phyloP scores from a whole-genome alignment of 2,888 invertebrate genomes.

The Tricholauxania praeusta region DNA sequence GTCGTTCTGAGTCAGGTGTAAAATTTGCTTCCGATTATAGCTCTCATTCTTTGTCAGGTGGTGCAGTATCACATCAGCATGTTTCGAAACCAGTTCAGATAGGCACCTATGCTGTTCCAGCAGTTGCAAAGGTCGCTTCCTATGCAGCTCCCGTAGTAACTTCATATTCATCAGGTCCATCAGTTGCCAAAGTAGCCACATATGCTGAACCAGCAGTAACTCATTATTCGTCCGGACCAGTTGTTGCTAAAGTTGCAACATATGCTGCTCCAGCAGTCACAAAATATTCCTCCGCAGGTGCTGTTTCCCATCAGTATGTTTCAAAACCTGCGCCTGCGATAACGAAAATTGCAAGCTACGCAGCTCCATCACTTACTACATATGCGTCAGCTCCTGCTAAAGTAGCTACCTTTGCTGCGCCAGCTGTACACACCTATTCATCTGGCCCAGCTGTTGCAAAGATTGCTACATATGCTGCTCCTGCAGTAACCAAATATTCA shows the following conservation, averaged over 20 bases:
- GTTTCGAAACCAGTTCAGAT: constrained; percentile 54
- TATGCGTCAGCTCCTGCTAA: constrained; percentile 44
- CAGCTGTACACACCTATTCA: constrained; percentile 37
- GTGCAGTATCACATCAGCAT: constrained; percentile 37
- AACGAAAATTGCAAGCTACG: constrained; percentile 44
- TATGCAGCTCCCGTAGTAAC: constrained; percentile 53
- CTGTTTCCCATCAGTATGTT: constrained; percentile 55
- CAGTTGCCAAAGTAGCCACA: constrained; percentile 42
- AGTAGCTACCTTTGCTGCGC: constrained; percentile 49
- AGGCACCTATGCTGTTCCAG: constrained; percentile 51
- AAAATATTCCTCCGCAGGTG: constrained; percentile 42
- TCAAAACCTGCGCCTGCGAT: constrained; percentile 48
- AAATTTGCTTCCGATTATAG: neutral
- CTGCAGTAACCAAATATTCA: constrained; percentile 41
- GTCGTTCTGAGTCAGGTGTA: constrained; percentile 1
- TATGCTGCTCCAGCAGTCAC: constrained; percentile 20
- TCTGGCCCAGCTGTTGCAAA: constrained; percentile 41
- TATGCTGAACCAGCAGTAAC: constrained; percentile 46
- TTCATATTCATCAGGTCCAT: constrained; percentile 50
- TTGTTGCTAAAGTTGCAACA: constrained; percentile 45
- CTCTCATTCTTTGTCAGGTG: constrained; percentile 21
- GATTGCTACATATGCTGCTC: constrained; percentile 48
- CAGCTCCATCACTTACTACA: constrained; percentile 35
- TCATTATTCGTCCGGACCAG: constrained; percentile 39
- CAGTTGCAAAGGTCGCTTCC: constrained; percentile 42